Evolutionary conservation across 2,113 vertebrate species (phyloP).

Genomic region (Trichomycterus rosablanca): DNA sequence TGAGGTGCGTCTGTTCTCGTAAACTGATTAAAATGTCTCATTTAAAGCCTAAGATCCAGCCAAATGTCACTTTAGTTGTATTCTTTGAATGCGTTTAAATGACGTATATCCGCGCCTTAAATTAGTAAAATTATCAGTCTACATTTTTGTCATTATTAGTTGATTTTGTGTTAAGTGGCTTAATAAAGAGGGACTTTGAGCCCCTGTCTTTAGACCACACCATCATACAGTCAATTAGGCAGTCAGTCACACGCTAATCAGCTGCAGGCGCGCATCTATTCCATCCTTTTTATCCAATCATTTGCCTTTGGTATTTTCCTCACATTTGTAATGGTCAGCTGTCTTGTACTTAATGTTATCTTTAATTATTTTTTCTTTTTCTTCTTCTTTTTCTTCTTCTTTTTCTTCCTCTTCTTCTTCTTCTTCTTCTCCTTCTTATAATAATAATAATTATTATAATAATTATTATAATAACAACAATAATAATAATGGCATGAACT

Average conservation of each 20-base stretch:
- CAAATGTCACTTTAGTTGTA: too few relatives aligned
- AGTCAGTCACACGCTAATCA: slow-evolving; percentile 59
- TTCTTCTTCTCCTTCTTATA: too few relatives aligned
- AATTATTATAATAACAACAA: too few relatives aligned
- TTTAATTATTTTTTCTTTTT: neutral
- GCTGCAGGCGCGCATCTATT: slow-evolving; percentile 42
- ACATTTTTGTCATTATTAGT: too few relatives aligned
- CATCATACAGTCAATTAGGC: slow-evolving; percentile 78
- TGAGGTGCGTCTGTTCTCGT: neutral
- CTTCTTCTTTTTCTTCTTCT: too few relatives aligned
- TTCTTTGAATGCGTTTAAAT: neutral
- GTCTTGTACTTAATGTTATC: neutral
- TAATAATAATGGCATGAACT: too few relatives aligned
- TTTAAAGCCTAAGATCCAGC: too few relatives aligned
- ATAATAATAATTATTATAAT: too few relatives aligned
- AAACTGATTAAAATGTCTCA: too few relatives aligned
- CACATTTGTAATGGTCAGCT: slow-evolving; percentile 5
- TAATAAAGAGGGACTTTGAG: slow-evolving; percentile 59
- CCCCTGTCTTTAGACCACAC: slow-evolving; percentile 65
- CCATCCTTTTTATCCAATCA: slow-evolving; percentile 34
- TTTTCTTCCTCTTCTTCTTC: too few relatives aligned
- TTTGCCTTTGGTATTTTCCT: slow-evolving; percentile 38
- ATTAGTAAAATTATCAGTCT: slow-evolving; percentile 48
- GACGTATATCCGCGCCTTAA: too few relatives aligned
- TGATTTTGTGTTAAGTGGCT: slow-evolving; percentile 68